Conservation (phyloP, 2,113 vertebrate genomes). For the Potamarius usumacintae region DNA sequence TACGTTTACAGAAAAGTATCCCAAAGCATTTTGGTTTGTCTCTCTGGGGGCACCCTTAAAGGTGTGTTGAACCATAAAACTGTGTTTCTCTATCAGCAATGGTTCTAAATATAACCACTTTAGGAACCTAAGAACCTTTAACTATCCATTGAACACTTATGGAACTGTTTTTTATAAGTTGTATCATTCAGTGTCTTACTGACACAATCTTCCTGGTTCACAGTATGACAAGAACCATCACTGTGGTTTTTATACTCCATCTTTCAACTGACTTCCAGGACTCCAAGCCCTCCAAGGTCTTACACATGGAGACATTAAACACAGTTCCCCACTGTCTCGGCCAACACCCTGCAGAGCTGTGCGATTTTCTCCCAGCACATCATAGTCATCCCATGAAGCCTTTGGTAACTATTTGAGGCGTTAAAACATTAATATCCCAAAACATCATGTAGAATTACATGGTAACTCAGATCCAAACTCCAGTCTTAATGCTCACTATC, state of each 20-base stretch:
- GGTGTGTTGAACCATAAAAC: not conserved
- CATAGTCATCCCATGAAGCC: not conserved
- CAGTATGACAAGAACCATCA: not conserved
- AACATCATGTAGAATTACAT: not conserved
- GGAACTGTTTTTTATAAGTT: not conserved
- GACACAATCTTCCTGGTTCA: not conserved
- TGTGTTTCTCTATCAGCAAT: not conserved
- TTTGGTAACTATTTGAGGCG: not conserved
- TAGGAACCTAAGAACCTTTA: not conserved
- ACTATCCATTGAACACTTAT: not conserved
- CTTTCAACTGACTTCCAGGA: not conserved
- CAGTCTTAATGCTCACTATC: not conserved
- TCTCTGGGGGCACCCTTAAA: not conserved
- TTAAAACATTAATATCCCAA: not conserved
- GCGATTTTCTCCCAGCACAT: not conserved
- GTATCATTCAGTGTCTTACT: not conserved
- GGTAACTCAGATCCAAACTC: not conserved
- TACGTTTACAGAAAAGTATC: not conserved
- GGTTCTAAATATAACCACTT: not conserved
- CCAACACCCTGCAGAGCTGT: not conserved
- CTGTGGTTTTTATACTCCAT: not conserved
- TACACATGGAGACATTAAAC: not conserved
- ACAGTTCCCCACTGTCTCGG: not conserved
- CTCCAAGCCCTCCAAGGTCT: not conserved
- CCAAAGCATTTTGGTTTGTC: not conserved